These are phyloP conservation scores for Anthrax anthrax DNA, from an alignment of 2,888 invertebrate species.

Conservation along the genomic window DNA sequence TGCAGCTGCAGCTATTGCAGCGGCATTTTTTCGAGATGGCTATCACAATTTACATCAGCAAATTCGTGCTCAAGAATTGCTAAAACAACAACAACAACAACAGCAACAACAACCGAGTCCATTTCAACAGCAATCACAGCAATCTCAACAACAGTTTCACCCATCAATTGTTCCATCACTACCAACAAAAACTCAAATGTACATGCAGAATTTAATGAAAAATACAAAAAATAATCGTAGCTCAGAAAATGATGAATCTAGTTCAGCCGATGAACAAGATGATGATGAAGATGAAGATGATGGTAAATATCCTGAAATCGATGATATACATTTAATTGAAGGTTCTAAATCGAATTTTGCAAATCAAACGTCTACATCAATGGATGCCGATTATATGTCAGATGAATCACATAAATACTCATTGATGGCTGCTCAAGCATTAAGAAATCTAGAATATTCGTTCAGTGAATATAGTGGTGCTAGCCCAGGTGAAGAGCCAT, in stretches of 20 bases:
- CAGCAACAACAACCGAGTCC: slow-evolving; percentile 12
- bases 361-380: slow-evolving; percentile 11
- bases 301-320: slow-evolving; percentile 27
- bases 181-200: slow-evolving; percentile 8
- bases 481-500: slow-evolving; percentile 18
- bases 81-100: slow-evolving; percentile 18
- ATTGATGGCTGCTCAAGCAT: slow-evolving; percentile 22
- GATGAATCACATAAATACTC: slow-evolving; percentile 24
- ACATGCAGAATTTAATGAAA: slow-evolving; percentile 17
- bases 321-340: slow-evolving; percentile 33
- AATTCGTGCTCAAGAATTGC: slow-evolving; percentile 27
- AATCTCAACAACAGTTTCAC: slow-evolving; percentile 9
- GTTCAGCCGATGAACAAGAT: slow-evolving; percentile 18
- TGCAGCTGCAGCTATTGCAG: slow-evolving; percentile 28
- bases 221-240: slow-evolving; percentile 12
- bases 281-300: slow-evolving; percentile 26
- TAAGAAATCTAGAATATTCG: slow-evolving; percentile 27
- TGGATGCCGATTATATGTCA: slow-evolving; percentile 18
- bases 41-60: slow-evolving; percentile 43
- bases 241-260: slow-evolving; percentile 21
- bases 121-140: background rate
- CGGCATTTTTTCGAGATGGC: slow-evolving; percentile 31
- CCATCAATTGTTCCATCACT: slow-evolving; percentile 4
- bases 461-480: slow-evolving; percentile 22
- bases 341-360: slow-evolving; percentile 18